These are phyloP conservation scores for Taenioides sp. DNA, from an alignment of 2,797 vertebrate species.

Conservation along the genomic window DNA sequence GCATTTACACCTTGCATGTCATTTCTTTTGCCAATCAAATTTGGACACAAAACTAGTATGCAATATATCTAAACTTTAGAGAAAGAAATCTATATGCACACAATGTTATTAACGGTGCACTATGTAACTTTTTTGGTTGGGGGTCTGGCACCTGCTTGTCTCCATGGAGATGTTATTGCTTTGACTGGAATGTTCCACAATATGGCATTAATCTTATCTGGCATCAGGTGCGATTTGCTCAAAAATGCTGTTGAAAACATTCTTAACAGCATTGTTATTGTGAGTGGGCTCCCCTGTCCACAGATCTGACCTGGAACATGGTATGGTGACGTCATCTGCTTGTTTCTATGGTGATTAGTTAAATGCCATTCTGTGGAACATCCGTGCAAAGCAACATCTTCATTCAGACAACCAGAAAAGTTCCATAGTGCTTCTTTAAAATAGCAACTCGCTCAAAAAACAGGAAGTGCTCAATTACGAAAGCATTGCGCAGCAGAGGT, in stretches of 20 bases:
- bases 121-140: neutral
- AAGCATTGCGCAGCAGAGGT: neutral
- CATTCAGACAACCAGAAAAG: neutral
- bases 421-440: neutral
- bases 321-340: no score
- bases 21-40: slow-evolving; percentile 1
- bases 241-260: no score
- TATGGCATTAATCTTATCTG: no score
- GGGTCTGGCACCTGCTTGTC: no score
- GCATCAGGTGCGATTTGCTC: no score
- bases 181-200: no score
- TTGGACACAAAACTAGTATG: neutral
- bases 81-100: neutral
- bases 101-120: neutral
- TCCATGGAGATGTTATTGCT: no score
- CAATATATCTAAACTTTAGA: neutral
- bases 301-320: no score
- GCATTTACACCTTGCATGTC: slow-evolving; percentile 1
- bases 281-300: no score
- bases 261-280: no score
- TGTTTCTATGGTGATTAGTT: neutral
- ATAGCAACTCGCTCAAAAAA: neutral
- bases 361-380: neutral
- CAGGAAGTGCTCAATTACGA: neutral
- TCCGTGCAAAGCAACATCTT: no score